Base-by-base conservation (phyloP, 2,888 invertebrate species). In the Harpalus rufipes region DNA sequence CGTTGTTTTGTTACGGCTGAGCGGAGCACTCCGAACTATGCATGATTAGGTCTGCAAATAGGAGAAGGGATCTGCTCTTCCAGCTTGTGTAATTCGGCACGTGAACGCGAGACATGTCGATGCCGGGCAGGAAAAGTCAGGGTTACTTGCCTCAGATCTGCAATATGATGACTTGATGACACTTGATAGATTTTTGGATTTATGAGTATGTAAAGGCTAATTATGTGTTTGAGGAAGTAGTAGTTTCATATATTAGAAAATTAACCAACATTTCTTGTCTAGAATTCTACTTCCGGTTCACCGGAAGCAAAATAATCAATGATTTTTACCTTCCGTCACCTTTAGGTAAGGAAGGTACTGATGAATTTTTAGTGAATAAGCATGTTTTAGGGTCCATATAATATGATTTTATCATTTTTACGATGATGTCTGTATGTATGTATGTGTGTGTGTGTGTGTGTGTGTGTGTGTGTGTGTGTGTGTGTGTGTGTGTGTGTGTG, bases 31-130 rank as follows among this genome's bases (percentile, higher is more conserved):
- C 41, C 61, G 61, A 80, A 80, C 80, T 63, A 81, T 81, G 65
- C 81, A 81, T 81, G 81, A 81, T 81, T 81, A 81, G 81, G 81
- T 21, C 74, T 74, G 59, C 16, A 59, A 32, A 14, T 25, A 25
- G 82, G 83, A 76, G 83, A 83, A 83, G 83, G 83, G 83, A 83
- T 78, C 78, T n/a, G n/a, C 74, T 83, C 76, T 58, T 83, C 83
- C 83, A 83, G 83, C 58, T 83, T 83, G 74, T 76, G 83, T 83
- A 83, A 83, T 83, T 83, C 56, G 83, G 83, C 74, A 76, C 83
- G 76, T 83, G 83, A 83, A 76, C 83, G 76, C 74, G 83, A 76
- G 83, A 82, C 58, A 32, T 32, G 32, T 32, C 32, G 32, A 82
- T 82, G 74, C 25, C 68, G 81, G 39, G 6, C 58, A 44, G 39